phyloP scores from a whole-genome alignment of 2,113 vertebrate species.

The Psephotus haematonotus region DNA sequence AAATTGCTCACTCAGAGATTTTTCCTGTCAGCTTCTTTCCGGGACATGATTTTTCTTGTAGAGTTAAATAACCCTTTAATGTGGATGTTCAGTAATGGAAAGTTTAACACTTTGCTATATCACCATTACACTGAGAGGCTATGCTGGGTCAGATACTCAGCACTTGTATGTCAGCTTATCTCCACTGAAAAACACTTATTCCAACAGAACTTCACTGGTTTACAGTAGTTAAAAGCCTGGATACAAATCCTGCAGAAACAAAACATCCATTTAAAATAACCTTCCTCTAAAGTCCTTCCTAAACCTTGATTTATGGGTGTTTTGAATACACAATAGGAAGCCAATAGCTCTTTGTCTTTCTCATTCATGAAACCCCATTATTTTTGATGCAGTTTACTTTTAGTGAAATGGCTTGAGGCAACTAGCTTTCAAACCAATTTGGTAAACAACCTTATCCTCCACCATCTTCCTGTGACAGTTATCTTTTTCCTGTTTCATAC shows the following conservation, averaged over 20 bases:
- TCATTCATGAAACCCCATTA: not conserved
- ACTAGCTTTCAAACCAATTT: not conserved
- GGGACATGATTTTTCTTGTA: not conserved
- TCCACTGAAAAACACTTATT: not conserved
- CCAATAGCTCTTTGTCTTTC: not conserved
- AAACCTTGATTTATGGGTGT: not conserved
- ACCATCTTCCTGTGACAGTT: not conserved
- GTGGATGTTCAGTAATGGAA: accelerated
- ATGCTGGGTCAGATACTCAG: not conserved
- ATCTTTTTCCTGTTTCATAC: not conserved
- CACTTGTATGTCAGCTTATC: not conserved
- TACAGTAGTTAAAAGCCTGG: not conserved
- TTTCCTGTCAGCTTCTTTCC: not conserved
- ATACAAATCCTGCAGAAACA: not conserved
- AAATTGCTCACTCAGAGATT: not conserved
- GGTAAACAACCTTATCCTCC: not conserved
- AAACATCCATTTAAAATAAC: not conserved
- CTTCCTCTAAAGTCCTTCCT: not conserved
- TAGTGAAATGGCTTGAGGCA: not conserved
- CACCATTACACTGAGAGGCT: not conserved
- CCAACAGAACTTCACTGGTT: not conserved
- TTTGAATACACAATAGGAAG: not conserved
- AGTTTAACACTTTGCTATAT: not conserved
- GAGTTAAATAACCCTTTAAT: not conserved
- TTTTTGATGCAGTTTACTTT: not conserved